Conservation (phyloP, 2,797 vertebrate genomes). For the Acestrorhynchus altus region DNA sequence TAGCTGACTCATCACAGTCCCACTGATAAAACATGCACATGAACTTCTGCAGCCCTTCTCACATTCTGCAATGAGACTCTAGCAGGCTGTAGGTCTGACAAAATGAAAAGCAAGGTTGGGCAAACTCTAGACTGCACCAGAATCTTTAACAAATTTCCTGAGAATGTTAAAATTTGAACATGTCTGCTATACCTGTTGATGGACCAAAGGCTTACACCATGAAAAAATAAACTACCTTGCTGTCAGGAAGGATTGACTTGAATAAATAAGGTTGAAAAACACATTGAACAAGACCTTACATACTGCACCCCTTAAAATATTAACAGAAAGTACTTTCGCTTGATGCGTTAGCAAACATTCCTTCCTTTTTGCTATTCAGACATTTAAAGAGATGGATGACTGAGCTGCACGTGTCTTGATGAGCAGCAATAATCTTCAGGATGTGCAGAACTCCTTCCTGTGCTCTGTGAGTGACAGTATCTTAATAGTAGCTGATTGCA, state of each 20-base stretch:
- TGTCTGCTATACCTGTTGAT: neutral
- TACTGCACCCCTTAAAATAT: neutral
- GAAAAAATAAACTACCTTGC: neutral
- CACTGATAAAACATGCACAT: slow-evolving; percentile 17
- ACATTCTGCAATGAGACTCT: neutral
- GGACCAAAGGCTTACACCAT: slow-evolving; percentile 11
- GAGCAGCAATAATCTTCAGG: neutral
- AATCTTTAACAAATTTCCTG: slow-evolving; percentile 6
- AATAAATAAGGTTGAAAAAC: neutral
- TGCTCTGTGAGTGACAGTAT: no score
- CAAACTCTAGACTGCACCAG: neutral
- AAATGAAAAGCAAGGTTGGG: slow-evolving; percentile 23
- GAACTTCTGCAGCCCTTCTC: slow-evolving; percentile 15
- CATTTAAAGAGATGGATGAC: neutral
- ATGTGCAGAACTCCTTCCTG: neutral
- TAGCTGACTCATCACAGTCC: slow-evolving; percentile 29
- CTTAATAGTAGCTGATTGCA: no score
- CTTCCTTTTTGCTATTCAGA: neutral
- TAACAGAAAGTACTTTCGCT: neutral
- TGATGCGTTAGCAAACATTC: neutral
- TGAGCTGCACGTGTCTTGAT: neutral
- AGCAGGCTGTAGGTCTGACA: slow-evolving; percentile 24
- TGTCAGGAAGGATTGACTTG: neutral
- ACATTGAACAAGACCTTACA: neutral
- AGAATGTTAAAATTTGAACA: neutral